Evolutionary conservation across 1,140 invertebrate genomes (phyloP), one percentile per base, ranked within the genome.

Genomic region (Cyrtorhinus lividipennis): DNA sequence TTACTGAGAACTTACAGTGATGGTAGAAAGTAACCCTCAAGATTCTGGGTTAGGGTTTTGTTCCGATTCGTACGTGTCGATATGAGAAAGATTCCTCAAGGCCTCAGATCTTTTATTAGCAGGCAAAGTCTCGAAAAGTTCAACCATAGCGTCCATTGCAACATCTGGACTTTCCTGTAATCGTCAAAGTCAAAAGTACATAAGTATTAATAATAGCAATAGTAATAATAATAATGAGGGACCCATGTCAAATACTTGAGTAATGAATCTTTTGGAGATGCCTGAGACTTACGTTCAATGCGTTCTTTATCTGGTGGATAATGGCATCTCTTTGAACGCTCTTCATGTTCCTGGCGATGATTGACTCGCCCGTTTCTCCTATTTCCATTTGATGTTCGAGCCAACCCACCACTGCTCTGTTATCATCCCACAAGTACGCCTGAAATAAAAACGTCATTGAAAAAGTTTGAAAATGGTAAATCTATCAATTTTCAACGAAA

Each of bases 391-490:
- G 91, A 3, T 79, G 73, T 63, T 84, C 80, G 38, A 96, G 74
- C 94, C 94, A 97, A 20, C 78, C 73, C 2, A 90, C 88, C n/a
- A 90, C 90, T 0, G 81, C 80, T 70, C 90, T 82, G 71, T 92
- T 90, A 71, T 92, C 84, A 71, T 96, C 92, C 92, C 92, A 97
- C 56, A 88, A 76, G 73, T 95, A 93, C 0, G 86, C 82, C 84
- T 85, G 68, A 3, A 68, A 67, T 53, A 63, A 63, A 38, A 38
- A 38, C 30, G n/a, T n/a, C n/a, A 38, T 38, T 38, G 30, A 38
- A 15, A 8, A n/a, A n/a, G n/a, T n/a, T n/a, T n/a, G n/a, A n/a
- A n/a, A n/a, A n/a, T n/a, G n/a, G n/a, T n/a, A n/a, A n/a, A n/a
- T n/a, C n/a, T n/a, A n/a, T n/a, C n/a, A n/a, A n/a, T n/a, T n/a